Evolutionary conservation across 2,797 vertebrate species (phyloP).

Genomic region (Macropus fuliginosus): DNA sequence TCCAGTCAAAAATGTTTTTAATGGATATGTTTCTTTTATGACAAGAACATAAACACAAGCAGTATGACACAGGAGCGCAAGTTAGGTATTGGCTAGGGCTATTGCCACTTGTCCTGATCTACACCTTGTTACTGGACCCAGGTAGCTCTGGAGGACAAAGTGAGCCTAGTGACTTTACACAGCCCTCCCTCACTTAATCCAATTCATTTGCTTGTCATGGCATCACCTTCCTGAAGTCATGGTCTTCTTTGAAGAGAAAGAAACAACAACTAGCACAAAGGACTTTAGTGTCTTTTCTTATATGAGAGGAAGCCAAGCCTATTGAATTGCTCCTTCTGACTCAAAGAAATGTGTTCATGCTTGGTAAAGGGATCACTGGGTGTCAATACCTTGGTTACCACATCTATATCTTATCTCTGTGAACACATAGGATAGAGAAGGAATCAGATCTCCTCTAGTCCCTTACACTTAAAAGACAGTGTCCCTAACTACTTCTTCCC

Average conservation of each 20-base stretch:
- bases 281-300: not conserved
- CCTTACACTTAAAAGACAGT: not conserved
- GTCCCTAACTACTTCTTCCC: not conserved
- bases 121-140: no score
- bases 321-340: not conserved
- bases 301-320: not conserved
- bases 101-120: no score
- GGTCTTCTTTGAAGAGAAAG: no score
- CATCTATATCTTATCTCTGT: not conserved
- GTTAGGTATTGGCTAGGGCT: not conserved
- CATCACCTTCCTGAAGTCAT: no score
- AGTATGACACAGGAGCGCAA: not conserved
- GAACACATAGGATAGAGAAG: not conserved
- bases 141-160: no score
- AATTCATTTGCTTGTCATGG: no score
- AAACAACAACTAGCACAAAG: not conserved
- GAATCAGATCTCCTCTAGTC: not conserved
- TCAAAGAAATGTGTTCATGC: not conserved
- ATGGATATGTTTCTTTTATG: not conserved
- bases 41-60: not conserved
- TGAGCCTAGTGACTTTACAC: no score
- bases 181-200: no score
- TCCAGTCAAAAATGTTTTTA: conserved; percentile 11
- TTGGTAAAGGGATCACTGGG: not conserved
- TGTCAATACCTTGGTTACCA: not conserved